A percentile compares a stretch with the other conserved stretches of the same genome.
These are phyloP conservation scores for Danio jaintianensis DNA, from an alignment of 2,797 vertebrate species.

Conservation along the genomic window DNA sequence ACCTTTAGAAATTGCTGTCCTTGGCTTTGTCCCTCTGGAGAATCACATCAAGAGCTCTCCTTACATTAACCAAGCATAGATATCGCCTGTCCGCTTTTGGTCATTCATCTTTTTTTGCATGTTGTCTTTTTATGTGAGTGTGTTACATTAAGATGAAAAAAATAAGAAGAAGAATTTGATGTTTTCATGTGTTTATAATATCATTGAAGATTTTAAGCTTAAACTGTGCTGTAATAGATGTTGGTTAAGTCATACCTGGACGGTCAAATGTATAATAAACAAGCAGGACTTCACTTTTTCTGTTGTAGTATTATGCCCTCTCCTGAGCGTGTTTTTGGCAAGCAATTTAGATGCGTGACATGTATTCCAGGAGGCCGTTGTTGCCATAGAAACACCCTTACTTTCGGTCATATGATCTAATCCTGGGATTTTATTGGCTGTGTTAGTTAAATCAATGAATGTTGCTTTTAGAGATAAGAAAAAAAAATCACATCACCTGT, in stretches of 20 bases:
- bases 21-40: conserved; percentile 43
- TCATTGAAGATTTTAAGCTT: not conserved
- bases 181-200: not conserved
- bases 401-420: conserved; percentile 51
- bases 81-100: conserved; percentile 13
- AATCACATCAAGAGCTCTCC: conserved; percentile 24
- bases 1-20: conserved; percentile 26
- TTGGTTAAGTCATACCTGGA: not conserved
- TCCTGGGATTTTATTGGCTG: conserved; percentile 53
- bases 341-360: conserved; percentile 91
- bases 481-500: conserved; percentile 9
- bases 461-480: conserved; percentile 36
- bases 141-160: not conserved
- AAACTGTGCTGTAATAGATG: not conserved
- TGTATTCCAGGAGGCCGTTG: conserved; percentile 88
- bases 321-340: conserved; percentile 61
- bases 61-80: conserved; percentile 18
- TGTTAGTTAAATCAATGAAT: conserved; percentile 51
- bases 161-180: not conserved
- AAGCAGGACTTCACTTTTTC: conserved; percentile 37
- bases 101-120: conserved; percentile 7
- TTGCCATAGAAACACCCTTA: conserved; percentile 74
- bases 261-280: not conserved
- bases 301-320: conserved; percentile 37
- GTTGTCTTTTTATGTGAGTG: not conserved